phyloP scores from a whole-genome alignment of 2,888 invertebrate genomes.

The Scaptomyza flava region DNA sequence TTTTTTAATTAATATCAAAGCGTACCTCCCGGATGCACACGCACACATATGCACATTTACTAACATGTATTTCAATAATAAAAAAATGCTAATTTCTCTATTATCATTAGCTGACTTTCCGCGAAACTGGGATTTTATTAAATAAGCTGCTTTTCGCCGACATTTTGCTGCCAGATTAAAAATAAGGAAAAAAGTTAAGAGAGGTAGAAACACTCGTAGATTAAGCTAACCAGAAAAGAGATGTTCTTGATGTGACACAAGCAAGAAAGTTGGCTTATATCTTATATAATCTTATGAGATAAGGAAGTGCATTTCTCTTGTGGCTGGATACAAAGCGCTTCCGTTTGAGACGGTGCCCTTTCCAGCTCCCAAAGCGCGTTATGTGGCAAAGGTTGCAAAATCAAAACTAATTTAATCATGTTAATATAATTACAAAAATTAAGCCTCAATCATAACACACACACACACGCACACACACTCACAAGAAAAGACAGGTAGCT shows the following conservation, averaged over 20 bases:
- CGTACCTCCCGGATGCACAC: slow-evolving; percentile 16
- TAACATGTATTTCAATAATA: slow-evolving; percentile 25
- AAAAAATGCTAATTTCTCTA: slow-evolving; percentile 35
- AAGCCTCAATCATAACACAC: slow-evolving; percentile 73
- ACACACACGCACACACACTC: slow-evolving; percentile 27
- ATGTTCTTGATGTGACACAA: no score
- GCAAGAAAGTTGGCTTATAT: no score
- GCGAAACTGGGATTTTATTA: slow-evolving; percentile 12
- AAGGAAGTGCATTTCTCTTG: not conserved
- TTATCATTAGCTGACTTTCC: slow-evolving; percentile 27
- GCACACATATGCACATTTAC: slow-evolving; percentile 3
- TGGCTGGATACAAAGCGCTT: slow-evolving; percentile 6
- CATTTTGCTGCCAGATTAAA: slow-evolving; percentile 1
- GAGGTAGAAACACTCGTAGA: no score
- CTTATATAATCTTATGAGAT: no score
- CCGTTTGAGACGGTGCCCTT: slow-evolving; percentile 1
- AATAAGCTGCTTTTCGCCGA: slow-evolving; percentile 13
- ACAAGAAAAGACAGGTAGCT: slow-evolving; percentile 14
- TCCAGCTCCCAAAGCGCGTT: slow-evolving; percentile 23
- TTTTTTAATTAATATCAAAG: slow-evolving; percentile 67
- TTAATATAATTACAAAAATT: slow-evolving; percentile 79
- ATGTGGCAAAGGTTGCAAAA: slow-evolving; percentile 62
- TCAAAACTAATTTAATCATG: slow-evolving; percentile 79
- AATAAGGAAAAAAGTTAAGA: not conserved
- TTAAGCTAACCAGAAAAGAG: no score